A percentile compares a stretch with the other conserved stretches of the same genome.
Evolutionary conservation across 2,113 vertebrate genomes (phyloP).

Genomic region (Brachionichthys hirsutus): DNA sequence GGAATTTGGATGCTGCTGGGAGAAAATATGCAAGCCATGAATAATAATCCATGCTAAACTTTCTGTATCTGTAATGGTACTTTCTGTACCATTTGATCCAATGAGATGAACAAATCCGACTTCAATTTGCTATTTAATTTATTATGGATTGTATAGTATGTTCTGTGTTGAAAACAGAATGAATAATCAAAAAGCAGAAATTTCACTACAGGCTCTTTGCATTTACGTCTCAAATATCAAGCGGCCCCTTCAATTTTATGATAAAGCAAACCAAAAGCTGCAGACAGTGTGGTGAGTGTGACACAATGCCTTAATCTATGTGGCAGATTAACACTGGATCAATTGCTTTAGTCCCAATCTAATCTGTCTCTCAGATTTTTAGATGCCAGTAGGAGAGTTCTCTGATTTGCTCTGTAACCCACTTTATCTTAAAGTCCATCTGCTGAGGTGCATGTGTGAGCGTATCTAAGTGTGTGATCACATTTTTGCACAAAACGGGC

Average conservation of each 20-base stretch:
- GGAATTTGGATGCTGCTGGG: too few relatives aligned
- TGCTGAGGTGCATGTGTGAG: neutral
- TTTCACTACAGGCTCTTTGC: neutral
- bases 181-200: too few relatives aligned
- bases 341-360: slow-evolving; percentile 51
- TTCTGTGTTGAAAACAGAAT: too few relatives aligned
- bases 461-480: neutral
- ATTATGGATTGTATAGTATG: too few relatives aligned
- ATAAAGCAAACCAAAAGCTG: slow-evolving; percentile 9
- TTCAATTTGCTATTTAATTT: too few relatives aligned
- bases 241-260: slow-evolving; percentile 9
- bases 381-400: slow-evolving; percentile 1
- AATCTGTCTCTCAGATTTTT: slow-evolving; percentile 43
- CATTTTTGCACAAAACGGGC: slow-evolving; percentile 3
- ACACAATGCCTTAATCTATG: slow-evolving; percentile 45
- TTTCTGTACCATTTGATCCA: too few relatives aligned
- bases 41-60: too few relatives aligned
- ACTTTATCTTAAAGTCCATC: neutral
- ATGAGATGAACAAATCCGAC: too few relatives aligned
- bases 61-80: too few relatives aligned
- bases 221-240: slow-evolving; percentile 10
- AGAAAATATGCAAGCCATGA: too few relatives aligned
- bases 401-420: slow-evolving; percentile 25
- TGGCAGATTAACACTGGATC: slow-evolving; percentile 44
- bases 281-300: slow-evolving; percentile 2